These are phyloP conservation scores for Ormyrus thymus DNA, from an alignment of 2,888 invertebrate species.

Conservation along the genomic window DNA sequence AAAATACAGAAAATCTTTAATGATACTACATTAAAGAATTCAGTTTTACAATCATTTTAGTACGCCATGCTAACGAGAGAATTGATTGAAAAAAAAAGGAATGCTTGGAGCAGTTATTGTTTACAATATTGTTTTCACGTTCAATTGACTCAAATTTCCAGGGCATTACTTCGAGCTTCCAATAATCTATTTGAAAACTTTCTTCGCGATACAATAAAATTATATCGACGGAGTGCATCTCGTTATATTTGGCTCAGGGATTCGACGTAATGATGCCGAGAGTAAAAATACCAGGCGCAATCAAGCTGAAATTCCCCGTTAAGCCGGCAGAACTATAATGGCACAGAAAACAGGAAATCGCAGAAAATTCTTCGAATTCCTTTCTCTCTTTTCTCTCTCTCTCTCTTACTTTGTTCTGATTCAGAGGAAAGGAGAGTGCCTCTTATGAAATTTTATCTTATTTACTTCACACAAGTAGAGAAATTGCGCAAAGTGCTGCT, in stretches of 20 bases:
- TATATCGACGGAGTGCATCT: constrained; percentile 12
- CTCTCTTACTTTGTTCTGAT: neutral
- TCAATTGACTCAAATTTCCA: too few species aligned
- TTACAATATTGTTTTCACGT: too few species aligned
- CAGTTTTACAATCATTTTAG: too few species aligned
- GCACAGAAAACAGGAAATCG: constrained; percentile 33
- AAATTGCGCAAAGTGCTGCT: neutral
- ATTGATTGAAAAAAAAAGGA: too few species aligned
- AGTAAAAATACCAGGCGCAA: constrained; percentile 39
- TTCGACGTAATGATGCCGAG: constrained; percentile 27
- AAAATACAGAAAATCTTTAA: too few species aligned
- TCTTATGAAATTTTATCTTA: constrained; percentile 8
- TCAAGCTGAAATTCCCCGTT: constrained; percentile 35
- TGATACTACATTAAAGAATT: too few species aligned
- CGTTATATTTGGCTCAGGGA: constrained; percentile 44
- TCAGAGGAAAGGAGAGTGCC: neutral
- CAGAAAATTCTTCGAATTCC: constrained; percentile 17
- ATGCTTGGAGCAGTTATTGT: too few species aligned
- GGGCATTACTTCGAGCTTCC: neutral
- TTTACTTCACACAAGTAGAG: constrained; percentile 4
- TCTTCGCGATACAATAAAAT: neutral
- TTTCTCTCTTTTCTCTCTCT: neutral
- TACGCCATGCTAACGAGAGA: too few species aligned
- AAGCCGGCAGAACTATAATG: constrained; percentile 1
- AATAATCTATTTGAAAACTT: constrained; percentile 31